phyloP scores from a whole-genome alignment of 1,140 invertebrate species.

The Bicyclus anynana region DNA sequence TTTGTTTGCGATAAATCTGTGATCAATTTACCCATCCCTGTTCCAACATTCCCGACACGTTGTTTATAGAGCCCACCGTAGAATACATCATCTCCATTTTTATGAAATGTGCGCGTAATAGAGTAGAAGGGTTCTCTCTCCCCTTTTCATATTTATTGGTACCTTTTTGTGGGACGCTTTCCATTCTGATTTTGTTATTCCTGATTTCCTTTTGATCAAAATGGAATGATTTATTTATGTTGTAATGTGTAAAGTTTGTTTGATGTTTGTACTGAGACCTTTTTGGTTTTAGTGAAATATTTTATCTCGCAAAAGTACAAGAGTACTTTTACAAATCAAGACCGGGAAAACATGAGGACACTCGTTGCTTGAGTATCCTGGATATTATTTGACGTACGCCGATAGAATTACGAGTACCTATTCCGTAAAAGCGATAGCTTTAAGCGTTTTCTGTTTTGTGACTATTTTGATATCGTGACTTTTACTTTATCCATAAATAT shows the following conservation, averaged over 20 bases:
- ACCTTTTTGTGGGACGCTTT: not conserved
- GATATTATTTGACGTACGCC: no score
- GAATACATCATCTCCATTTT: conserved; percentile 23
- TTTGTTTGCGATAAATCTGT: conserved; percentile 6
- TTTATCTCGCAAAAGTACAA: no score
- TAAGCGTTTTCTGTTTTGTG: no score
- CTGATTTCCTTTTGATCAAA: not conserved
- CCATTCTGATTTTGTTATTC: not conserved
- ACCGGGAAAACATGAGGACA: no score
- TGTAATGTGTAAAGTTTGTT: not conserved
- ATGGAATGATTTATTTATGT: not conserved
- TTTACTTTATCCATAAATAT: no score
- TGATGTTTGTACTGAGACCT: not conserved
- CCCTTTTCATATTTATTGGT: conserved; percentile 13
- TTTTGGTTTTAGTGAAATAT: not conserved
- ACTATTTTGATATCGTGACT: no score
- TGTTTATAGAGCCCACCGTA: conserved; percentile 9
- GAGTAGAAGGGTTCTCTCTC: conserved; percentile 15
- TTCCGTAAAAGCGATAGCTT: no score
- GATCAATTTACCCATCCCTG: conserved; percentile 4
- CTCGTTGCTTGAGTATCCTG: no score
- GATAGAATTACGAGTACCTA: no score
- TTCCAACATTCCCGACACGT: conserved; percentile 16
- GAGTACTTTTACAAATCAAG: no score
- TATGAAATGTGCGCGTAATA: conserved; percentile 18